Evolutionary conservation across 1,140 invertebrate species (phyloP).

Genomic region (Phymorhynchus buccinoides): DNA sequence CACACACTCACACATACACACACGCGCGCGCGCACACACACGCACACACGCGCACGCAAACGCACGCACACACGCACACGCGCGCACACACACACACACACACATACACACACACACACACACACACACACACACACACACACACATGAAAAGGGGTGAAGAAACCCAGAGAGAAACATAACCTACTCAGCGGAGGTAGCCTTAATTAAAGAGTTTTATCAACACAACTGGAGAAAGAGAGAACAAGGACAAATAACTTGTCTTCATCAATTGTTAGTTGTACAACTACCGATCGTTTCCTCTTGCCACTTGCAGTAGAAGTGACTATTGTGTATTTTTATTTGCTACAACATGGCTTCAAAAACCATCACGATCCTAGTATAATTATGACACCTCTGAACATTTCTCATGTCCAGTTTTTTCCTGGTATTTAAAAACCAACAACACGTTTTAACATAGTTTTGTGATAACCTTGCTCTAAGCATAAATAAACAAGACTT

Average conservation of each 20-base stretch:
- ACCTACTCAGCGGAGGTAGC: neutral
- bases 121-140: slow-evolving; percentile 6
- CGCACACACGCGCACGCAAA: neutral
- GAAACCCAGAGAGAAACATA: neutral
- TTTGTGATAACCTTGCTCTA: too few relatives aligned
- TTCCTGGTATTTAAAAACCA: too few relatives aligned
- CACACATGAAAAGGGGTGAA: slow-evolving; percentile 3
- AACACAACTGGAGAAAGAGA: neutral
- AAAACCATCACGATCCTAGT: too few relatives aligned
- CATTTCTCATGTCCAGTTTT: too few relatives aligned
- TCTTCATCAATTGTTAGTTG: neutral
- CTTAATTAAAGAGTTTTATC: neutral
- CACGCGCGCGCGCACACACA: neutral
- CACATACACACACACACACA: slow-evolving; percentile 19
- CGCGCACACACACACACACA: neutral
- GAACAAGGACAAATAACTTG: neutral
- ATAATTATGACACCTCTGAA: too few relatives aligned
- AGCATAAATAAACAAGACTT: too few relatives aligned
- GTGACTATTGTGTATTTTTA: too few relatives aligned
- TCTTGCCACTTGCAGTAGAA: too few relatives aligned
- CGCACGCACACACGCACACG: neutral
- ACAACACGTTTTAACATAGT: too few relatives aligned
- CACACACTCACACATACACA: neutral
- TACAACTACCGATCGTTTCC: too few relatives aligned
- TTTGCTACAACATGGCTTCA: too few relatives aligned